Base-by-base conservation (phyloP, 1,140 invertebrate genomes). In the Frieseomelitta varia region DNA sequence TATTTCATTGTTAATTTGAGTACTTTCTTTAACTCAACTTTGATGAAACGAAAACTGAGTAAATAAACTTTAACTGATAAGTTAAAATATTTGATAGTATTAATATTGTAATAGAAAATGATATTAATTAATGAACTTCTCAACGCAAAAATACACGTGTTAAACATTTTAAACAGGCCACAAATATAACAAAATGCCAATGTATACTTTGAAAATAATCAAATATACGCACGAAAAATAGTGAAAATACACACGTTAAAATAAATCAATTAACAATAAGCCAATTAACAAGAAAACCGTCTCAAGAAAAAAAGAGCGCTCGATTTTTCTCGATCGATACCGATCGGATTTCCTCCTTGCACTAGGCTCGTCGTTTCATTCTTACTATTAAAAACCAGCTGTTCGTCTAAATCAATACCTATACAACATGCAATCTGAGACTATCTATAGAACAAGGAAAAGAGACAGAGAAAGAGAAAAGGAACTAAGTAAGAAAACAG, bases 281-380 rank as follows among this genome's bases (percentile, higher is more conserved):
- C 81, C 55, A 55, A 78, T 34, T 78, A 34, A 15, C 78, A 53
- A 58, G 67, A 47, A 47, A 47, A 47, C 39, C 63, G 30, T n/a
- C 14, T 34, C 76, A 75, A 61, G 58, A 12, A 58, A 34, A 47
- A 77, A 82, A 8, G 68, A 39, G 34, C 58, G 63, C 55, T 24
- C 34, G n/a, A 58, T 77, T 77, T 34, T 51, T 51, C 67, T 27
- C 75, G 76, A 84, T 84, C 81, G 68, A 84, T 79, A 72, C 61
- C 61, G 21, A 61, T 47, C 56, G 78, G 63, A 3, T 79, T 84
- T 47, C 47, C 55, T 84, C 21, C 39, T 47, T 14, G 47, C 30
- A 53, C 39, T 78, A 21, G 56, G 30, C 53, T 34, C 55, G 19
- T 11, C 30, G 27, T 4, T 19, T 6, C 47, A n/a, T n/a, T 24